phyloP scores from a whole-genome alignment of 2,797 vertebrate species.

The Halcyon chelicuti region DNA sequence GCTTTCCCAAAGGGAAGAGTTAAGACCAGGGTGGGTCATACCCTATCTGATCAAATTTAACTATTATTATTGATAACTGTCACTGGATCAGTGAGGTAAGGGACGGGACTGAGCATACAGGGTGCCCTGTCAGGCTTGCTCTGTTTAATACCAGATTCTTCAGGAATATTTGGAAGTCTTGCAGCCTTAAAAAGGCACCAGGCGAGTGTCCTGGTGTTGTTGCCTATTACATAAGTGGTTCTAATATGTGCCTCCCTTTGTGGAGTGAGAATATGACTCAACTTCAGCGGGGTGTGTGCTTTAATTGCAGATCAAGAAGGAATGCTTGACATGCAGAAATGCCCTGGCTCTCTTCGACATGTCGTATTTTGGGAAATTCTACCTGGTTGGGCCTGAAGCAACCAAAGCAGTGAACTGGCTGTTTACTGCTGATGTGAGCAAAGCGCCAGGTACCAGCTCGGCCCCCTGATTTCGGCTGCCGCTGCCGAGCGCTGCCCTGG shows the following conservation, averaged over 20 bases:
- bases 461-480: not conserved
- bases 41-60: not conserved
- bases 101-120: not conserved
- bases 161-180: not conserved
- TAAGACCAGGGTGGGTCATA: not conserved
- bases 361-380: conserved; percentile 99
- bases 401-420: conserved; percentile 92
- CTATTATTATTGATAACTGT: not conserved
- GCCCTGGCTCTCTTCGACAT: conserved; percentile 92
- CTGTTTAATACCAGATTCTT: not conserved
- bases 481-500: not conserved
- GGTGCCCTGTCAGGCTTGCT: not conserved
- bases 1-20: not conserved
- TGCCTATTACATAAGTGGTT: not conserved
- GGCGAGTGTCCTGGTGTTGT: not conserved
- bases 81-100: not conserved
- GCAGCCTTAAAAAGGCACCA: not conserved
- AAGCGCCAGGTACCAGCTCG: conserved; percentile 84
- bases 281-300: not conserved
- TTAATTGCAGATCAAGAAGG: conserved; percentile 86
- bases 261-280: not conserved
- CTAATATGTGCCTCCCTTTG: not conserved
- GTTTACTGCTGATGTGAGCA: conserved; percentile 91
- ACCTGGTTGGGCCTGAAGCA: conserved; percentile 91
- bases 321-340: conserved; percentile 90